phyloP scores from a whole-genome alignment of 2,888 invertebrate genomes.

The Gymnocheta viridis region DNA sequence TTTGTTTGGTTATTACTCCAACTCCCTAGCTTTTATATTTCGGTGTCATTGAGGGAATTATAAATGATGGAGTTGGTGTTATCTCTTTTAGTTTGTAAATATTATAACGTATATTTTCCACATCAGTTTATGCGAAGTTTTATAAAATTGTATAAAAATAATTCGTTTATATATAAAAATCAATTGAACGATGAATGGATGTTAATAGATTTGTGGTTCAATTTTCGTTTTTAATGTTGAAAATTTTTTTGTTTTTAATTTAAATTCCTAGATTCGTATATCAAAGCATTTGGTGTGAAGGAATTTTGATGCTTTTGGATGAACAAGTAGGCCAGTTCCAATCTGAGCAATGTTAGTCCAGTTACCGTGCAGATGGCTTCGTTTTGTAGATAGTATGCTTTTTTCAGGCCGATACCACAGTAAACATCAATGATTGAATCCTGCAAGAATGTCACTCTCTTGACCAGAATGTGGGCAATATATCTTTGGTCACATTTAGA shows the following conservation, averaged over 20 bases:
- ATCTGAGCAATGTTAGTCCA: too few relatives aligned
- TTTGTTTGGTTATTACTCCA: slow-evolving; percentile 29
- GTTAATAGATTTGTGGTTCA: slow-evolving; percentile 24
- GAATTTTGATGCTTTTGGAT: too few relatives aligned
- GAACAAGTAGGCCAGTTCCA: too few relatives aligned
- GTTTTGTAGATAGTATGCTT: too few relatives aligned
- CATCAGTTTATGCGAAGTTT: neutral
- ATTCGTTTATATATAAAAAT: neutral
- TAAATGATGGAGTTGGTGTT: slow-evolving; percentile 58
- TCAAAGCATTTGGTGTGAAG: neutral
- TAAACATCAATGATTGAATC: too few relatives aligned
- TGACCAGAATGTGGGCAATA: too few relatives aligned
- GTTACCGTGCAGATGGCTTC: too few relatives aligned
- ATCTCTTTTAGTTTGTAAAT: neutral
- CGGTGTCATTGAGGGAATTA: slow-evolving; percentile 55
- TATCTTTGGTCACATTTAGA: too few relatives aligned
- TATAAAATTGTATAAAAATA: slow-evolving; percentile 15
- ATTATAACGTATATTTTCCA: neutral
- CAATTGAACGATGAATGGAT: neutral
- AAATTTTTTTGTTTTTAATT: too few relatives aligned
- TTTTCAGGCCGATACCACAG: too few relatives aligned
- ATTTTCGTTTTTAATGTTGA: neutral
- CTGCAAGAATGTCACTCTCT: too few relatives aligned
- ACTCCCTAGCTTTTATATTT: slow-evolving; percentile 23
- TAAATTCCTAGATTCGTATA: neutral